phyloP scores from a whole-genome alignment of 2,113 vertebrate genomes.

The Eolophus roseicapilla region DNA sequence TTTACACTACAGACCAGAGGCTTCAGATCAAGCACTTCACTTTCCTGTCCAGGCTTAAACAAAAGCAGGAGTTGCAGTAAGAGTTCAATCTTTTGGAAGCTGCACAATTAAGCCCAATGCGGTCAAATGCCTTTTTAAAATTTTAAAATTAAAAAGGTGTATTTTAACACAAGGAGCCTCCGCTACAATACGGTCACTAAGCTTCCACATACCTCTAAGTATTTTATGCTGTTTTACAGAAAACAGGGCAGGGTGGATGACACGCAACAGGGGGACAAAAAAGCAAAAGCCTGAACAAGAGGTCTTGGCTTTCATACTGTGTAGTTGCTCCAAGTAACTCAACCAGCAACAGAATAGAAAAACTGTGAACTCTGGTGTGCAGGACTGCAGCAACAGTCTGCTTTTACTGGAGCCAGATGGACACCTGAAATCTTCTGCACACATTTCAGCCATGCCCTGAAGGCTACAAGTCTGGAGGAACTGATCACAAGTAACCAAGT shows the following conservation, averaged over 20 bases:
- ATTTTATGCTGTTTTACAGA: background rate
- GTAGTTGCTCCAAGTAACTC: background rate
- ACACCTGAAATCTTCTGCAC: background rate
- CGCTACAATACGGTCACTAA: background rate
- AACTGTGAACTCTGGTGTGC: background rate
- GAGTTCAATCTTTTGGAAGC: background rate
- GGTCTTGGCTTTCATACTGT: background rate
- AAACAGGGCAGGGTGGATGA: rapidly evolving
- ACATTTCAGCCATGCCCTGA: background rate
- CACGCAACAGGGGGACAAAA: background rate
- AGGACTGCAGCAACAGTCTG: background rate
- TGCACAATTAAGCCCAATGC: background rate
- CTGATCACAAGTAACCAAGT: background rate
- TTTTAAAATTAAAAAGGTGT: background rate
- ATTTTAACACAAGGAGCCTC: background rate
- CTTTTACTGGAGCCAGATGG: background rate
- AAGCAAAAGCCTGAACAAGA: background rate
- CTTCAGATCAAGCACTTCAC: background rate
- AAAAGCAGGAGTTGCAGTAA: background rate
- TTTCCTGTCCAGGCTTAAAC: background rate
- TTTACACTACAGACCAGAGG: background rate
- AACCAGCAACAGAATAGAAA: background rate
- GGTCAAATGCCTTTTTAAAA: background rate
- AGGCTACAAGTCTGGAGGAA: background rate
- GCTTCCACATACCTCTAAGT: background rate